These are phyloP conservation scores for Mythimna lalbum DNA, from an alignment of 2,888 invertebrate species.

Conservation along the genomic window DNA sequence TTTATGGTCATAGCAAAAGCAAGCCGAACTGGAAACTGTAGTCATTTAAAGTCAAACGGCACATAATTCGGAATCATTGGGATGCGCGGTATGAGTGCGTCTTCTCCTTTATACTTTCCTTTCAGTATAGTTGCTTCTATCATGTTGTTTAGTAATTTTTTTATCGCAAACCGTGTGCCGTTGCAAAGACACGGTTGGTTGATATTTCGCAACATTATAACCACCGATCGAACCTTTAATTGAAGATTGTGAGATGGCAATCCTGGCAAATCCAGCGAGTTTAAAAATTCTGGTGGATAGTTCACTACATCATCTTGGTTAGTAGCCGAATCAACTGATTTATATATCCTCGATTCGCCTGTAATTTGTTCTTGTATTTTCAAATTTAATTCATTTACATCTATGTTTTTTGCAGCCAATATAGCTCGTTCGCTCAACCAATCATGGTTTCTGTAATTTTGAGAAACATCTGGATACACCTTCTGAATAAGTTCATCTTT, in stretches of 20 bases:
- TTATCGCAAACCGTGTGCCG: constrained; percentile 2
- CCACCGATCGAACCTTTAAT: background rate
- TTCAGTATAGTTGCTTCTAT: constrained; percentile 12
- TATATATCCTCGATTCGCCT: constrained; percentile 11
- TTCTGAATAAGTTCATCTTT: constrained; percentile 9
- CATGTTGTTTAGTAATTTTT: constrained; percentile 12
- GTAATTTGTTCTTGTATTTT: constrained; percentile 6
- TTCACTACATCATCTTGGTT: too few relatives aligned
- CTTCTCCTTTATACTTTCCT: constrained; percentile 18
- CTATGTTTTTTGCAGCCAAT: constrained; percentile 9
- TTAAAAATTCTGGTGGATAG: too few relatives aligned
- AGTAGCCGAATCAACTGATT: constrained; percentile 6
- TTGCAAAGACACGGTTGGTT: constrained; percentile 10
- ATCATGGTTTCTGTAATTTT: constrained; percentile 21
- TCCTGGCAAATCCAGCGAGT: too few relatives aligned
- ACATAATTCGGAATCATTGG: background rate
- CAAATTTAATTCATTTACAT: constrained; percentile 12
- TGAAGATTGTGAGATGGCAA: background rate
- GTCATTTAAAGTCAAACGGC: too few relatives aligned
- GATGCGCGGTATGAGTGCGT: constrained; percentile 10
- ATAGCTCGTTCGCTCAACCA: constrained; percentile 22
- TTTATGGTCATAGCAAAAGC: too few relatives aligned
- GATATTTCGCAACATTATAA: constrained; percentile 8
- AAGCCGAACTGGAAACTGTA: too few relatives aligned
- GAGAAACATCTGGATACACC: constrained; percentile 10